phyloP scores from a whole-genome alignment of 1,140 invertebrate genomes.

The Drosophila ohnishii region DNA sequence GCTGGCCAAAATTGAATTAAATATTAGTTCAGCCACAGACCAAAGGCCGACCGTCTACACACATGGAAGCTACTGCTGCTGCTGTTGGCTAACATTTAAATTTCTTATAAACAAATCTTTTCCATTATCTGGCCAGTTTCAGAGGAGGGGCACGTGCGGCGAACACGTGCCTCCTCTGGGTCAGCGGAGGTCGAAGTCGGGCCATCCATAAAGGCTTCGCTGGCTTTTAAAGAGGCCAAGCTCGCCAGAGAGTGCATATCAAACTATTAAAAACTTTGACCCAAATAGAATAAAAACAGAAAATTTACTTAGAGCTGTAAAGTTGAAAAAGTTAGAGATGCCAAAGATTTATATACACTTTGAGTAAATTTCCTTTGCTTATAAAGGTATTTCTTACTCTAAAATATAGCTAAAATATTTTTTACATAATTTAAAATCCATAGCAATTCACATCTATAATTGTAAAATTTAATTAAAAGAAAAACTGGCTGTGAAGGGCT shows the following conservation, averaged over 20 bases:
- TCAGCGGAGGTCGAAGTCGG: conserved; percentile 37
- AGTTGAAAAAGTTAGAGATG: background rate
- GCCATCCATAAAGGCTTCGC: conserved; percentile 45
- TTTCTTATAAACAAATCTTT: conserved; percentile 67
- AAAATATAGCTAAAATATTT: background rate
- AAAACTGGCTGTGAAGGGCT: background rate
- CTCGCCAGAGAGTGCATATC: conserved; percentile 43
- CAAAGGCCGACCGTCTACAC: conserved; percentile 12
- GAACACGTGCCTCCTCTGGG: conserved; percentile 29
- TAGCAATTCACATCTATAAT: too few species aligned
- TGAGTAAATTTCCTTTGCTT: background rate
- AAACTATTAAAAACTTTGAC: conserved; percentile 79
- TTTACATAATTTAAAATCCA: background rate
- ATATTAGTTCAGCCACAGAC: conserved; percentile 36
- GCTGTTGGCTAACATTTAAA: conserved; percentile 45
- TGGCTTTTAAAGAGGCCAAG: conserved; percentile 14
- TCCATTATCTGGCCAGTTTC: conserved; percentile 41
- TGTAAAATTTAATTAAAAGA: background rate
- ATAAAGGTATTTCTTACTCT: too few species aligned
- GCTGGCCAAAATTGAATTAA: conserved; percentile 60
- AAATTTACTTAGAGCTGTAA: conserved; percentile 58
- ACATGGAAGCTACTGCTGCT: conserved; percentile 1
- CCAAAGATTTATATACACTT: background rate
- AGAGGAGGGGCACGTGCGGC: conserved; percentile 31
- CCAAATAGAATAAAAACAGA: conserved; percentile 75